These are phyloP conservation scores for Sceloporus undulatus DNA, from an alignment of 2,113 vertebrate genomes.

Conservation along the genomic window DNA sequence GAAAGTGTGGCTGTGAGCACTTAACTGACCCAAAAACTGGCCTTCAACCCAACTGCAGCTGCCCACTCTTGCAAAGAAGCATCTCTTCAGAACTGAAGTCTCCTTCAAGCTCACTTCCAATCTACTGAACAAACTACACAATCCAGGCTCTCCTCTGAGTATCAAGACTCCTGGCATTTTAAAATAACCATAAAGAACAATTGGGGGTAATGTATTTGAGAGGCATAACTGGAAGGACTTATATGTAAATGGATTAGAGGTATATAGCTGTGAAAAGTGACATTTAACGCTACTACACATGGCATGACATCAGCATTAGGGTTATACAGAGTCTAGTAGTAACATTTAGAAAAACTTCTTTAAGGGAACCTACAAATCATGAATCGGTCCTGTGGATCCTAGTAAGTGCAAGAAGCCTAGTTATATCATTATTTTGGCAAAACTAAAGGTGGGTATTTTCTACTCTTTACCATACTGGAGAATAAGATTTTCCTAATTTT, in stretches of 20 bases:
- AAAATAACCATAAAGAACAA: background rate
- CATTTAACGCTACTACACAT: conserved; percentile 2
- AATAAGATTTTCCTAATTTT: background rate
- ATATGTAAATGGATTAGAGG: conserved; percentile 17
- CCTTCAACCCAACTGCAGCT: too few species aligned
- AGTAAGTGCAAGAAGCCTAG: background rate
- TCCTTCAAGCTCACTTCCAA: background rate
- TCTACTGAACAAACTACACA: background rate
- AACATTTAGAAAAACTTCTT: background rate
- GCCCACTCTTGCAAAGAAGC: too few species aligned
- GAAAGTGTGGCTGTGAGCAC: too few species aligned
- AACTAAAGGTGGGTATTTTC: background rate
- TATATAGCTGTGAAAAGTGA: conserved; percentile 10
- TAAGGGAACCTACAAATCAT: background rate
- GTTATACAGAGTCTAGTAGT: background rate
- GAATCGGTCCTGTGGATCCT: background rate
- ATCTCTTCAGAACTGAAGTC: background rate
- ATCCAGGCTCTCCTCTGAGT: background rate
- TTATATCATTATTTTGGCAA: background rate
- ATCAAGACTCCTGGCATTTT: background rate
- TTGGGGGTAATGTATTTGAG: conserved; percentile 3
- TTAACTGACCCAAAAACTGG: too few species aligned
- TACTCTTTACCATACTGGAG: background rate
- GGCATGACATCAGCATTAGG: conserved; percentile 1
- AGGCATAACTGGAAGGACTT: background rate